Conservation (phyloP, 2,888 invertebrate species). For the Odontocerum albicorne region DNA sequence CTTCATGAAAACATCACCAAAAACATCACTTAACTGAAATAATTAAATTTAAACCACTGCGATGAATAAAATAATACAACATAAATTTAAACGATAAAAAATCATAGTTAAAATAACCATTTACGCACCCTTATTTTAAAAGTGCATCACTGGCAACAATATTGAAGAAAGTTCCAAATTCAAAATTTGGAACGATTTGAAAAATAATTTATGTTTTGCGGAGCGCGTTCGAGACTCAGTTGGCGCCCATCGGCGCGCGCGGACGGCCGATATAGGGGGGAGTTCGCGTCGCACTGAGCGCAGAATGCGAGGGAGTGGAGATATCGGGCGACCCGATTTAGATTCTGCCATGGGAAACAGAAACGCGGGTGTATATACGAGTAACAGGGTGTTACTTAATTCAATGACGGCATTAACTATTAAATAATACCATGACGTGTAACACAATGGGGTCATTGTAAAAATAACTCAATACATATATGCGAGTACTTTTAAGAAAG, state of each 20-base stretch:
- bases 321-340: constrained; percentile 23
- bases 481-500: too few relatives aligned
- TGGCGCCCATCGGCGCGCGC: constrained; percentile 10
- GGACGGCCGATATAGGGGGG: constrained; percentile 23
- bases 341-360: constrained; percentile 18
- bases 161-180: neutral
- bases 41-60: too few relatives aligned
- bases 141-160: neutral
- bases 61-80: too few relatives aligned
- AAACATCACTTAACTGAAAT: too few relatives aligned
- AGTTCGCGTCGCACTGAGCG: constrained; percentile 27
- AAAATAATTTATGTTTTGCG: neutral
- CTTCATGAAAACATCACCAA: too few relatives aligned
- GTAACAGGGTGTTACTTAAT: constrained; percentile 1
- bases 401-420: neutral
- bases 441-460: too few relatives aligned
- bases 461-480: too few relatives aligned
- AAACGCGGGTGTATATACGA: constrained; percentile 19
- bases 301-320: constrained; percentile 11
- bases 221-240: constrained; percentile 11
- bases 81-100: too few relatives aligned
- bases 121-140: neutral
- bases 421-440: too few relatives aligned
- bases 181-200: constrained; percentile 8
- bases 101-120: neutral